A percentile compares a stretch with the other conserved stretches of the same genome.
Evolutionary conservation across 1,140 invertebrate species (phyloP).

Genomic region (Cydia splendana): DNA sequence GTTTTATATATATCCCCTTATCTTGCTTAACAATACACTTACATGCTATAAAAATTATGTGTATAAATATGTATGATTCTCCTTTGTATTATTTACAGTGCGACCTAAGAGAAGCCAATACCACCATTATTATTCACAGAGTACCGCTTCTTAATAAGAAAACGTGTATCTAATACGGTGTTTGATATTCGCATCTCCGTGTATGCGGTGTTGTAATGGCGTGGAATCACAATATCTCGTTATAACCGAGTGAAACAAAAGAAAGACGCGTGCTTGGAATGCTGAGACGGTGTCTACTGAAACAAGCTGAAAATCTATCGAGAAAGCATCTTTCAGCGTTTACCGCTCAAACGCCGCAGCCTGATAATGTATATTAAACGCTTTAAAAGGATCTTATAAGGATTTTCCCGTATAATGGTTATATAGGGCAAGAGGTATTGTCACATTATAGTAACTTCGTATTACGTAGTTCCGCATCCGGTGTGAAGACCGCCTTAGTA

Average conservation of each 20-base stretch:
- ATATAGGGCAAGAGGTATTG: too few relatives aligned
- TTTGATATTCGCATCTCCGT: constrained; percentile 72
- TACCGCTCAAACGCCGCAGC: background rate
- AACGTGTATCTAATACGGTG: constrained; percentile 70
- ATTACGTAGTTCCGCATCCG: too few relatives aligned
- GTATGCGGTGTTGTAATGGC: constrained; percentile 73
- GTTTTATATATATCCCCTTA: too few relatives aligned
- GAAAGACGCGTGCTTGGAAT: constrained; percentile 70
- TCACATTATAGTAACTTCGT: too few relatives aligned
- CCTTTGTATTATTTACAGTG: constrained; percentile 24
- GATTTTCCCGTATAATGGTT: too few relatives aligned
- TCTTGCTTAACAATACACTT: too few relatives aligned
- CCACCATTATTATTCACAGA: constrained; percentile 62
- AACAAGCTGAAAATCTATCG: constrained; percentile 49
- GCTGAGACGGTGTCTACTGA: constrained; percentile 41
- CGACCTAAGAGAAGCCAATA: constrained; percentile 42
- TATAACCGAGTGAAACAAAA: constrained; percentile 76
- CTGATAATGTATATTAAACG: background rate
- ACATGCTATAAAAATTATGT: too few relatives aligned
- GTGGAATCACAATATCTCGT: constrained; percentile 78
- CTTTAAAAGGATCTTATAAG: too few relatives aligned
- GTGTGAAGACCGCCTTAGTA: too few relatives aligned
- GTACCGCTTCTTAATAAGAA: constrained; percentile 72
- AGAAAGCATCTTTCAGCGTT: constrained; percentile 36
- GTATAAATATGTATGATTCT: background rate